Evolutionary conservation across 2,113 vertebrate genomes (phyloP), one percentile per base, ranked within the genome.

Genomic region (Fregata magnificens): DNA sequence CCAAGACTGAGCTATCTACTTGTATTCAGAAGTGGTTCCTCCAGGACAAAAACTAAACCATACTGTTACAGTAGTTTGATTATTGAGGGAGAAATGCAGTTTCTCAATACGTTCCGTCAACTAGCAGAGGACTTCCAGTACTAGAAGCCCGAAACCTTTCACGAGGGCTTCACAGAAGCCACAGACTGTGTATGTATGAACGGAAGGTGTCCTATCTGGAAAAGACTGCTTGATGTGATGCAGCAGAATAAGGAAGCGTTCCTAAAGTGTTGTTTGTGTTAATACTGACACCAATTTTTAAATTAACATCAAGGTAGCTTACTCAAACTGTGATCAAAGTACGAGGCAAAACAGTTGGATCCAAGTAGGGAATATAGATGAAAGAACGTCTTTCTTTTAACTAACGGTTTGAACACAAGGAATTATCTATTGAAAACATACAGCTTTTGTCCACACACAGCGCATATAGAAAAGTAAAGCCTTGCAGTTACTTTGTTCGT

Each of bases 141-240:
- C 24, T 3, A 58, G 36, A 74, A 85, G 81, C 44, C 36, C 3
- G 3, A 82, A 93, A 61, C 19, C 59, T 73, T 92, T 72, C 76
- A 79, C 3, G 1, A 89, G 38, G n/a, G 59, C 72, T 89, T 83
- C 80, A 31, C 12, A 86, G 70, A 91, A 84, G 13, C 32, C n/a
- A 81, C 50, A 50, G 69, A 11, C 29, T 45, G 16, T 5, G 22
- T 34, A 38, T 0, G 0, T 6, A 78, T 0, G 5, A 11, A 62
- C 0, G 0, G 74, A 80, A 81, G 12, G 28, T 4, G 19, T 50
- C 42, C 77, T 8, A 13, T 22, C 82, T 34, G 47, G 49, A 69
- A 93, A n/a, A 53, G 38, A 45, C 56, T 52, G 52, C 83, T 59
- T 61, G 49, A 71, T 21, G 49, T 2, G 2, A 94, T 3, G 7